Evolutionary conservation across 2,797 vertebrate species (phyloP).

Genomic region (Crenuchus spilurus): DNA sequence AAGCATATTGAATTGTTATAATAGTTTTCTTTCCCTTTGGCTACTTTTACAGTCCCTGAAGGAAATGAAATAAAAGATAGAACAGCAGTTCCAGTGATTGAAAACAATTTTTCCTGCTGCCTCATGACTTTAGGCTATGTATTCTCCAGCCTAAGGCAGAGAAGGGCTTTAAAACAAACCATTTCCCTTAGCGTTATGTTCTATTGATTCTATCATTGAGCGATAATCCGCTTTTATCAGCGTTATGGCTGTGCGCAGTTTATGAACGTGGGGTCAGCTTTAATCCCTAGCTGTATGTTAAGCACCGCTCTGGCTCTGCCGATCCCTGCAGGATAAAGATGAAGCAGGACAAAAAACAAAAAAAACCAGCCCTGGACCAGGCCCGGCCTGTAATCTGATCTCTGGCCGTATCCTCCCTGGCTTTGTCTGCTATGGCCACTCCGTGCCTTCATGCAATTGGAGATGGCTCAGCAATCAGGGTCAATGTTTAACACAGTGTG

Average conservation of each 20-base stretch:
- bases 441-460: constrained; percentile 55
- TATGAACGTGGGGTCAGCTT: constrained; percentile 65
- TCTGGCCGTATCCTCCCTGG: constrained; percentile 35
- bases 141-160: constrained; percentile 65
- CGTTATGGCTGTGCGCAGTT: constrained; percentile 73
- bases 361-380: constrained; percentile 5
- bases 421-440: constrained; percentile 27
- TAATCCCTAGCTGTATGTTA: constrained; percentile 67
- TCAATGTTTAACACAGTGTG: constrained; percentile 58
- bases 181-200: constrained; percentile 67
- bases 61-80: constrained; percentile 15
- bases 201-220: constrained; percentile 78
- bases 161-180: constrained; percentile 65
- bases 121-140: constrained; percentile 30
- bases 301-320: constrained; percentile 49
- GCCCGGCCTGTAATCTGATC: constrained; percentile 65
- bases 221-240: constrained; percentile 81
- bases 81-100: constrained; percentile 1
- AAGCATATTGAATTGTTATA: too few species aligned
- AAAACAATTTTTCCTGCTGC: constrained; percentile 18
- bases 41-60: background rate
- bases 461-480: constrained; percentile 51
- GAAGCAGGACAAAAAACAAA: constrained; percentile 55
- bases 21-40: background rate
- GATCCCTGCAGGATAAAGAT: constrained; percentile 54